Percentiles rank a stretch among this genome's conserved stretches.
phyloP scores from a whole-genome alignment of 2,888 invertebrate species.

The Cheilosia impressa region DNA sequence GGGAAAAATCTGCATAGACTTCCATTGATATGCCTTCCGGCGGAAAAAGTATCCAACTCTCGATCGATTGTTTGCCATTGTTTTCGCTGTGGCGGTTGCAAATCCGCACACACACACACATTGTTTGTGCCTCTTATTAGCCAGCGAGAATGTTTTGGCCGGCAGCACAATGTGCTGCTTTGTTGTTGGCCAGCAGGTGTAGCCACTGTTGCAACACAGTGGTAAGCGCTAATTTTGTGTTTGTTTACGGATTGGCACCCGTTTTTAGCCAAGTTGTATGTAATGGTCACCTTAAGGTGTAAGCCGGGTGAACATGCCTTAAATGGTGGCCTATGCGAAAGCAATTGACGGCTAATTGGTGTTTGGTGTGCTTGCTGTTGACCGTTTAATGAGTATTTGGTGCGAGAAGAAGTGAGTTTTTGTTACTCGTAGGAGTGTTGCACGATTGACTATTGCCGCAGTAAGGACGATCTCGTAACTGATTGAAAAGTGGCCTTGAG shows the following conservation, averaged over 20 bases:
- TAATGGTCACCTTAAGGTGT: conserved; percentile 54
- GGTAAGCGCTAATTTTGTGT: conserved; percentile 70
- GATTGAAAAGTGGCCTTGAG: too few species aligned
- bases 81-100: conserved; percentile 16
- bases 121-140: conserved; percentile 51
- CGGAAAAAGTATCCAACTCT: conserved; percentile 56
- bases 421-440: too few species aligned
- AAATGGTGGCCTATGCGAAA: conserved; percentile 40
- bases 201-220: conserved; percentile 51
- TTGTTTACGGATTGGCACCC: conserved; percentile 49
- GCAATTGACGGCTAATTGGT: conserved; percentile 59
- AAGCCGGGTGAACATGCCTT: conserved; percentile 25
- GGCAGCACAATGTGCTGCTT: conserved; percentile 51
- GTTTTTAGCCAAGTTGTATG: conserved; percentile 14
- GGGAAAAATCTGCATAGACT: conserved; percentile 68
- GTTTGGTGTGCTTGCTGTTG: not conserved
- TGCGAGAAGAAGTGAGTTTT: too few species aligned
- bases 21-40: conserved; percentile 72
- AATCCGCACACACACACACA: not conserved
- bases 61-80: conserved; percentile 43
- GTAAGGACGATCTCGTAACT: too few species aligned
- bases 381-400: conserved; percentile 19
- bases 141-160: conserved; percentile 63
- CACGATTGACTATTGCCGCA: too few species aligned
- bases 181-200: conserved; percentile 69